phyloP scores from a whole-genome alignment of 2,888 invertebrate genomes.

The Margaritifera margaritifera region DNA sequence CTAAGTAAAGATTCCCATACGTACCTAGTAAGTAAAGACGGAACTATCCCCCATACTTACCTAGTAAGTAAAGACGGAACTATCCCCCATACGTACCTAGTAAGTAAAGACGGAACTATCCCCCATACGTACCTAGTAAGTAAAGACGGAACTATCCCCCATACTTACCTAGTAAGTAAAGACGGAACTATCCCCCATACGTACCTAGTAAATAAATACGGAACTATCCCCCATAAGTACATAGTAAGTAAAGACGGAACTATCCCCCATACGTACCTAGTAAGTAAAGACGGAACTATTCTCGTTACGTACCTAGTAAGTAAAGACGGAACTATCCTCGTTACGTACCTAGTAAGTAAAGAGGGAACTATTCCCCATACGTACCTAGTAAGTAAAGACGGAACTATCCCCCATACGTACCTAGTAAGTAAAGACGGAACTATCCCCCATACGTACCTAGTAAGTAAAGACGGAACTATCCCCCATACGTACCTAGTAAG shows the following conservation, averaged over 20 bases:
- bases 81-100: constrained; percentile 67
- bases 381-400: constrained; percentile 59
- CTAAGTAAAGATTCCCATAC: too few species aligned
- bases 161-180: constrained; percentile 62
- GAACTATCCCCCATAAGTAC: constrained; percentile 68
- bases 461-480: constrained; percentile 62
- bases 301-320: constrained; percentile 66
- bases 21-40: too few species aligned
- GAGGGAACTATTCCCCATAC: constrained; percentile 67
- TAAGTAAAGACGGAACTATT: constrained; percentile 62
- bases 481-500: constrained; percentile 67
- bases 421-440: constrained; percentile 63
- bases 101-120: constrained; percentile 62
- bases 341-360: constrained; percentile 62
- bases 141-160: constrained; percentile 65
- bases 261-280: constrained; percentile 67
- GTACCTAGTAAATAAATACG: constrained; percentile 61
- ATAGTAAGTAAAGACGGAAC: constrained; percentile 62
- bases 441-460: constrained; percentile 67
- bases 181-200: constrained; percentile 67
- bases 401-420: constrained; percentile 68
- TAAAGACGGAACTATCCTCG: constrained; percentile 65
- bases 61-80: constrained; percentile 63
- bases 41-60: constrained; percentile 68
- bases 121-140: constrained; percentile 67